Percentiles rank a stretch among this genome's conserved stretches.
phyloP scores from a whole-genome alignment of 2,113 vertebrate species.

The Cebidichthys violaceus region DNA sequence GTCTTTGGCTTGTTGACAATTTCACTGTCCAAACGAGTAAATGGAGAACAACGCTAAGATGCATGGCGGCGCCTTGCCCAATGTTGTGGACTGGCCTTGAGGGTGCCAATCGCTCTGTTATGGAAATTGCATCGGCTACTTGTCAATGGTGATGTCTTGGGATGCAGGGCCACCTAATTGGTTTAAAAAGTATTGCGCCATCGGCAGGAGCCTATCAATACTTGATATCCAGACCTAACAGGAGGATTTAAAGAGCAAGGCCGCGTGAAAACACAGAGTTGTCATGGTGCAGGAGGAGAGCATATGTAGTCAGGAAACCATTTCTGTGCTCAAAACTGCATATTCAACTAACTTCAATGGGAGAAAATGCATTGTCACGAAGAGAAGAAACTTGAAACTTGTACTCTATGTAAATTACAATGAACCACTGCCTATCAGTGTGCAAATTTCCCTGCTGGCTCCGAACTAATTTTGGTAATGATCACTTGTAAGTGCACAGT shows the following conservation, averaged over 20 bases:
- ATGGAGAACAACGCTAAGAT: constrained; percentile 52
- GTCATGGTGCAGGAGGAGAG: background rate
- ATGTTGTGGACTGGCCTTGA: constrained; percentile 49
- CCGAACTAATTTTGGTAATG: background rate
- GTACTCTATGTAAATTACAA: background rate
- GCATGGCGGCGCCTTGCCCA: constrained; percentile 40
- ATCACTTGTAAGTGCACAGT: background rate
- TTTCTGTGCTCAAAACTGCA: background rate
- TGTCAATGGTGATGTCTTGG: constrained; percentile 67
- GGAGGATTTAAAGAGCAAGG: constrained; percentile 40
- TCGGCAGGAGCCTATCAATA: constrained; percentile 51
- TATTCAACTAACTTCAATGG: background rate
- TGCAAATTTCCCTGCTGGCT: background rate
- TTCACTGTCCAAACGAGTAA: constrained; percentile 59
- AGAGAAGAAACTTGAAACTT: background rate
- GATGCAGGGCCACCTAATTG: constrained; percentile 71
- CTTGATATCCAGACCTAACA: constrained; percentile 31
- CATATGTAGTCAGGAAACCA: background rate
- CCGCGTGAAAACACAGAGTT: constrained; percentile 12
- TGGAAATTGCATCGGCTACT: constrained; percentile 76
- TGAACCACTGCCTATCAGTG: background rate
- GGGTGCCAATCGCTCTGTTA: constrained; percentile 67
- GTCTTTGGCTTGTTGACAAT: constrained; percentile 52
- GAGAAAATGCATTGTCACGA: background rate
- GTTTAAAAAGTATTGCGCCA: constrained; percentile 72